phyloP scores from a whole-genome alignment of 2,113 vertebrate genomes.

The Muntiacus reevesi region DNA sequence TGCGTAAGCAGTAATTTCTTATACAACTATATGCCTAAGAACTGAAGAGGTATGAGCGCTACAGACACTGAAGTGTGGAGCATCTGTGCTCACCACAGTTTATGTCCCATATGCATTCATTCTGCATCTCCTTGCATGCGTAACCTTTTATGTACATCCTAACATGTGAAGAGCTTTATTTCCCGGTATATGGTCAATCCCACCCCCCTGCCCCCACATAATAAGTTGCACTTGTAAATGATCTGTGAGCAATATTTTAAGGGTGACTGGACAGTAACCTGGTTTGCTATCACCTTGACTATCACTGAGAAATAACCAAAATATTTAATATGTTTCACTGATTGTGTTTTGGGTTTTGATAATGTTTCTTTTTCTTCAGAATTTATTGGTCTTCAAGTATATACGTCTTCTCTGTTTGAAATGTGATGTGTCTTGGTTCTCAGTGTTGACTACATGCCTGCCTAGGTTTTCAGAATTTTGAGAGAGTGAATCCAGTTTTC shows the following conservation, averaged over 20 bases:
- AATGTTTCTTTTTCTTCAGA: neutral
- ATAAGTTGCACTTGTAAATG: neutral
- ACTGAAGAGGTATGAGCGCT: neutral
- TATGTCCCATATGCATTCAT: neutral
- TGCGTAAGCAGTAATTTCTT: neutral
- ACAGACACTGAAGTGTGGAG: neutral
- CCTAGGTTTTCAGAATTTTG: neutral
- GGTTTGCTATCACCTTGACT: neutral
- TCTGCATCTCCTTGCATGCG: neutral
- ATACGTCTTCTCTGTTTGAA: neutral
- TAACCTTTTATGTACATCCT: neutral
- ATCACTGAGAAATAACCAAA: neutral
- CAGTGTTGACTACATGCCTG: neutral
- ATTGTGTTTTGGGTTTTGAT: neutral
- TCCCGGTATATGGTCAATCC: neutral
- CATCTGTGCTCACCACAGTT: neutral
- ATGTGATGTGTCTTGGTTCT: neutral
- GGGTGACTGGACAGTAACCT: neutral
- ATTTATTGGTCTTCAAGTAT: neutral
- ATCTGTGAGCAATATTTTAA: slow-evolving; percentile 23
- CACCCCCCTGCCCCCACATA: neutral
- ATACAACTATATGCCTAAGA: neutral
- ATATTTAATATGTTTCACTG: neutral
- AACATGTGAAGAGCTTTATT: neutral
- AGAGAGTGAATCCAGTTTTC: neutral